A percentile compares a stretch with the other conserved stretches of the same genome.
These are phyloP conservation scores for Clitarchus hookeri DNA, from an alignment of 2,888 invertebrate genomes.

Conservation along the genomic window DNA sequence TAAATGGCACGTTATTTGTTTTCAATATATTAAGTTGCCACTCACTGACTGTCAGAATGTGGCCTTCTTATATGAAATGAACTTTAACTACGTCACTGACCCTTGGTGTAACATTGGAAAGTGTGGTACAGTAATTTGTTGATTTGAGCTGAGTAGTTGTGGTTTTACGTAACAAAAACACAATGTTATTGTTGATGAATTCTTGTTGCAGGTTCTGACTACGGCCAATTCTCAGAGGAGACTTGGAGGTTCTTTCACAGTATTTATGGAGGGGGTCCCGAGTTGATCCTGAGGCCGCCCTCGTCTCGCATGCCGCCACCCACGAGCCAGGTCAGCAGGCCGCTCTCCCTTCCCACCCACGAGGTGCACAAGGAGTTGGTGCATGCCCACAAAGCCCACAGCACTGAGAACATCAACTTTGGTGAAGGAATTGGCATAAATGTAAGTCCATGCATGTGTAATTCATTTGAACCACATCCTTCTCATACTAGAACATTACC, in stretches of 20 bases:
- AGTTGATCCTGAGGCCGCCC: constrained; percentile 59
- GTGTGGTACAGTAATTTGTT: no score
- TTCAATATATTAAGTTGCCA: no score
- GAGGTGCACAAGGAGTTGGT: constrained; percentile 21
- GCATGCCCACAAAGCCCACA: constrained; percentile 38
- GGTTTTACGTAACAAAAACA: no score
- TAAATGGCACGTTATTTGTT: no score
- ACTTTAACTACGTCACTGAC: no score
- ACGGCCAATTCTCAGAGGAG: constrained; percentile 80
- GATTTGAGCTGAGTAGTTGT: no score
- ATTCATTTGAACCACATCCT: no score
- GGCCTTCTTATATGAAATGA: no score
- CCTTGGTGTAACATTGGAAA: no score
- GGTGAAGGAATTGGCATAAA: background rate
- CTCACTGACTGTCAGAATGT: no score
- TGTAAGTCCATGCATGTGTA: no score
- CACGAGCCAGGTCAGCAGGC: constrained; percentile 9
- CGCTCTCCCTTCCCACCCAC: background rate
- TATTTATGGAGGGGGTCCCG: constrained; percentile 91
- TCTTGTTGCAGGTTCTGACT: constrained; percentile 58
- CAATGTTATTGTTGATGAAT: constrained; percentile 24
- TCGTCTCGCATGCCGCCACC: constrained; percentile 29
- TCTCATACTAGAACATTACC: no score
- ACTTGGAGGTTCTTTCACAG: constrained; percentile 85
- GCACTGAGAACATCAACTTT: constrained; percentile 38